Conservation (phyloP, 1,140 invertebrate genomes). For the Fopius arisanus region DNA sequence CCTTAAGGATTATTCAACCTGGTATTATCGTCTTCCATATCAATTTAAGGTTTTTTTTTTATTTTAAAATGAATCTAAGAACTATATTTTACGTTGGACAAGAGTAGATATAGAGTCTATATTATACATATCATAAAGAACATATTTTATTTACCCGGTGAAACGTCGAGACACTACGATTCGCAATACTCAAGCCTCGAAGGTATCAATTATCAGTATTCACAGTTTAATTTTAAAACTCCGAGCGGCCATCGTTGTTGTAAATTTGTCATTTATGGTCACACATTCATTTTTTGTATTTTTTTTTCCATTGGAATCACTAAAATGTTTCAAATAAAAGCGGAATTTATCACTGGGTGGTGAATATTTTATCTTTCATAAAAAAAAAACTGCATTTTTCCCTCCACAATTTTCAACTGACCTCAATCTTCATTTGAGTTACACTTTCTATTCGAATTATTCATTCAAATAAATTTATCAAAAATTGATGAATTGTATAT, state of each 20-base stretch:
- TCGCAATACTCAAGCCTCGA: not conserved
- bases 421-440: no score
- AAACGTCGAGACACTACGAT: not conserved
- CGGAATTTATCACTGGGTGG: not conserved
- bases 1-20: slow-evolving; percentile 22
- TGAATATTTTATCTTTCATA: not conserved
- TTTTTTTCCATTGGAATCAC: not conserved
- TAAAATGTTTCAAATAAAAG: not conserved
- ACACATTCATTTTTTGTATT: not conserved
- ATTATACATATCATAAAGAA: not conserved
- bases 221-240: not conserved
- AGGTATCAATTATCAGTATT: not conserved
- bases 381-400: no score
- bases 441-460: no score
- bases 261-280: not conserved
- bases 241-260: not conserved
- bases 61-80: slow-evolving; percentile 5
- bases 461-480: no score
- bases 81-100: slow-evolving; percentile 5
- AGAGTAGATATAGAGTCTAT: not conserved
- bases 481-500: no score
- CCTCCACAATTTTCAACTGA: no score
- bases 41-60: slow-evolving; percentile 20
- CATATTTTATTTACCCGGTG: not conserved
- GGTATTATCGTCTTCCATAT: slow-evolving; percentile 32